These are phyloP conservation scores for Sula dactylatra DNA, from an alignment of 2,113 vertebrate genomes.

Conservation along the genomic window DNA sequence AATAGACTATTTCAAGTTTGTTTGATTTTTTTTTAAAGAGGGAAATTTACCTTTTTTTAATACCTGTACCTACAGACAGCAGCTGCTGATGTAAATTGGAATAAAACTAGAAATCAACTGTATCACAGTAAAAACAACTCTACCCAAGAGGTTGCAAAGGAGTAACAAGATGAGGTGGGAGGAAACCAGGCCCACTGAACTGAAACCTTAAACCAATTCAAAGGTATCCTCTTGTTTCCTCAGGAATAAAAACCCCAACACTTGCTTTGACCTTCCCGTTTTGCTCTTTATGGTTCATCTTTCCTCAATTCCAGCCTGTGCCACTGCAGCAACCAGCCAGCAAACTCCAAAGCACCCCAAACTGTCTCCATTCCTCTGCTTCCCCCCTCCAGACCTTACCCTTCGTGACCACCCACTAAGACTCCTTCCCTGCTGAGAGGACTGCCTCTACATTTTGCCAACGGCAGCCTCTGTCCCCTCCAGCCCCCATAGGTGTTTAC, in stretches of 20 bases:
- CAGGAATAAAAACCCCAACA: not conserved
- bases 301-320: not conserved
- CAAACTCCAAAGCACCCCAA: not conserved
- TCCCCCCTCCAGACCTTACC: not conserved
- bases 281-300: not conserved
- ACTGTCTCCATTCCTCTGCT: not conserved
- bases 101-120: not conserved
- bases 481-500: not conserved
- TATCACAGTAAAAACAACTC: not conserved
- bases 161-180: not conserved
- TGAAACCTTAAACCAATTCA: not conserved
- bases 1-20: not conserved
- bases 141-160: not conserved
- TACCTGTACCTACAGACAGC: not conserved
- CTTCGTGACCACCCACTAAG: rapidly evolving
- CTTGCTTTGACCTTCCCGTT: not conserved
- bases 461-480: rapidly evolving
- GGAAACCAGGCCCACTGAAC: not conserved
- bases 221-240: not conserved
- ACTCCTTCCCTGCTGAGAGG: not conserved
- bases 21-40: not conserved
- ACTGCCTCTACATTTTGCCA: not conserved
- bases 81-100: not conserved
- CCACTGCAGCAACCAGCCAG: not conserved
- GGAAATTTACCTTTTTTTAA: not conserved